Base-by-base conservation (phyloP, 2,113 vertebrate species). In the Lepidothrix coronata region DNA sequence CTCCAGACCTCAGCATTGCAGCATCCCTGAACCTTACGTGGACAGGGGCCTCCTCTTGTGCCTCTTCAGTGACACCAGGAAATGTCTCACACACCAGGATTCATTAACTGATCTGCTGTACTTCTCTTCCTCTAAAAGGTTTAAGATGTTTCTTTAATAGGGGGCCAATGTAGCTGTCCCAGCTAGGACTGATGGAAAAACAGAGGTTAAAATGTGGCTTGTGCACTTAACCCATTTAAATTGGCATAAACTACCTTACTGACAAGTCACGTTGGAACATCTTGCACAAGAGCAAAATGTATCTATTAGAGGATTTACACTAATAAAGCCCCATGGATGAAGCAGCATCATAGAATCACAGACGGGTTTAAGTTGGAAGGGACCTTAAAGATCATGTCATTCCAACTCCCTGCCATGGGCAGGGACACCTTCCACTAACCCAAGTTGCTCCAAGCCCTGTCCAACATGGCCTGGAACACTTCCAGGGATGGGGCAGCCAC, bases 321-420 rank as follows among this genome's bases (percentile, higher is more conserved):
- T 30, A 25, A 8, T 21, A n/a, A 4, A 84, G 18, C 20, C 41
- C 31, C 48, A 22, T 24, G 44, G 15, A 23, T 14, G 10, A 78
- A 74, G 22, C 24, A 73, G 25, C 11, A 35, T 6, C 5, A 20
- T 5, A 18, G 57, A 63, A 49, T 63, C 18, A 18, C 8, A 35
- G 57, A 49, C 6, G 20, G 63, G 41, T 63, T 71, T 83, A 55
- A 11, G 48, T 12, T 63, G 35, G 72, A 62, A 70, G 25, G 35
- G 25, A 27, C 1, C 5, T 49, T 15, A 8, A 31, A 76, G 1
- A 5, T 1, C 14, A 23, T 8, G 5, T 18, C 14, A 3, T 76
- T 48, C 51, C 17, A 48, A 5, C 3, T 14, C 30, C 1, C 30
- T 83, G 25, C 30, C 55, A 13, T 16, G 41, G 17, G 13, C 21